Conservation (phyloP, 2,797 vertebrate genomes). For the Decapterus maruadsi region DNA sequence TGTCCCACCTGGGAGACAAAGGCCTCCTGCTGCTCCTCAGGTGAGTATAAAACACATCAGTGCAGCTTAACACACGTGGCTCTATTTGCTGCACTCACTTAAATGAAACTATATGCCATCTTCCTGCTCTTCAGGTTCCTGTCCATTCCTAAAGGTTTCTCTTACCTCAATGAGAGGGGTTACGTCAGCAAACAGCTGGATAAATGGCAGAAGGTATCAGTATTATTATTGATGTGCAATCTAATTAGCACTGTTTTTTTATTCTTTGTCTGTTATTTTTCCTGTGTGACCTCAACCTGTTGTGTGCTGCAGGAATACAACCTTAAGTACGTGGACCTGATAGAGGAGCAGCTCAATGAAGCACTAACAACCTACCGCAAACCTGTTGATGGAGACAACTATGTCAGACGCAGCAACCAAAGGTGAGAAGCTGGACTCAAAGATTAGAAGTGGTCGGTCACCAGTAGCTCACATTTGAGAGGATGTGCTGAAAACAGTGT, state of each 20-base stretch:
- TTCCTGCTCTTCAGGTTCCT: conserved; percentile 89
- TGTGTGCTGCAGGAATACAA: conserved; percentile 91
- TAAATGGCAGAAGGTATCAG: conserved; percentile 96
- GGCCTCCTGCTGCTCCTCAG: conserved; percentile 96
- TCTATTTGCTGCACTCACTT: background rate
- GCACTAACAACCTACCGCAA: conserved; percentile 98
- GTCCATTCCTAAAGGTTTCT: conserved; percentile 99
- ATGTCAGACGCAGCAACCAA: conserved; percentile 98
- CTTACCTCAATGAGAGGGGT: conserved; percentile 97
- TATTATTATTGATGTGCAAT: background rate
- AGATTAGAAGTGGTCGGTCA: background rate
- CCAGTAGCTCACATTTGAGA: background rate
- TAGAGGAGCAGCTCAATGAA: conserved; percentile 98
- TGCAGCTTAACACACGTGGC: background rate
- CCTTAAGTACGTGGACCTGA: conserved; percentile 96
- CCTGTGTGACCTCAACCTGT: background rate
- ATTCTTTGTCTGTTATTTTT: background rate
- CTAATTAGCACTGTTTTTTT: background rate
- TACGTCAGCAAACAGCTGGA: conserved; percentile 98
- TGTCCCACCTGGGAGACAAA: conserved; percentile 98
- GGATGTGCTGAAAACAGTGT: background rate
- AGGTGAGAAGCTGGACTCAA: conserved; percentile 82
- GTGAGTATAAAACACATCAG: conserved; percentile 74
- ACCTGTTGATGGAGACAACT: conserved; percentile 98
- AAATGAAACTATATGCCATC: background rate